These are phyloP conservation scores for Caenorhabditis uteleia DNA, from an alignment of 2,888 invertebrate species.

Conservation along the genomic window DNA sequence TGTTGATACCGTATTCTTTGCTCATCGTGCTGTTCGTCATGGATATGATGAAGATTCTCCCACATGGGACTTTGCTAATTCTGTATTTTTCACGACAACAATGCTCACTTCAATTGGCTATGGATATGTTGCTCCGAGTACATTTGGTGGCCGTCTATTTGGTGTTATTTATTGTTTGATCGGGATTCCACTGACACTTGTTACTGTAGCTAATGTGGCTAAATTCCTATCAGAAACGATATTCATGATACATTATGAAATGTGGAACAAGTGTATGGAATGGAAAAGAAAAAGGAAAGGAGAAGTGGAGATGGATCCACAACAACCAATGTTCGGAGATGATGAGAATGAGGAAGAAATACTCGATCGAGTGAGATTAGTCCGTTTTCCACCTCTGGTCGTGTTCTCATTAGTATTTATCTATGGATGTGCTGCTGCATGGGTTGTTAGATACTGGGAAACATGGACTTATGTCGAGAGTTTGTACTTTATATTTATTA, in stretches of 20 bases:
- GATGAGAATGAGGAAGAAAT: conserved; percentile 67
- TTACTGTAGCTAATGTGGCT: conserved; percentile 66
- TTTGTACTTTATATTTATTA: conserved; percentile 66
- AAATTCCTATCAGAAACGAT: conserved; percentile 66
- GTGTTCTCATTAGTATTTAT: conserved; percentile 64
- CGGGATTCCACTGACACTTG: conserved; percentile 58
- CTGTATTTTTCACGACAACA: conserved; percentile 58
- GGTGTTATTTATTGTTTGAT: conserved; percentile 85
- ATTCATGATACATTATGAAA: conserved; percentile 62
- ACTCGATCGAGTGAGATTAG: conserved; percentile 60
- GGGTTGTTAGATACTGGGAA: conserved; percentile 50
- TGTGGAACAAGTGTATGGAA: conserved; percentile 62
- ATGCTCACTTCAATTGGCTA: conserved; percentile 63
- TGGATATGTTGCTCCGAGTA: conserved; percentile 65
- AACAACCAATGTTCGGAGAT: conserved; percentile 59
- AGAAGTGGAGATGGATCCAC: conserved; percentile 23
- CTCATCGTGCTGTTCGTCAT: conserved; percentile 62
- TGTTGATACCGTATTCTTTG: conserved; percentile 62
- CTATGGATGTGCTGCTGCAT: conserved; percentile 65
- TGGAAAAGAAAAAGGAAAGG: conserved; percentile 53
- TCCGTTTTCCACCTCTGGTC: conserved; percentile 67
- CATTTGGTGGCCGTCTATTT: conserved; percentile 80
- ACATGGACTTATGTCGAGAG: conserved; percentile 66
- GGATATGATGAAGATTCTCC: conserved; percentile 61
- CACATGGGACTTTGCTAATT: conserved; percentile 47